phyloP scores from a whole-genome alignment of 2,113 vertebrate genomes.

The Calonectris borealis region DNA sequence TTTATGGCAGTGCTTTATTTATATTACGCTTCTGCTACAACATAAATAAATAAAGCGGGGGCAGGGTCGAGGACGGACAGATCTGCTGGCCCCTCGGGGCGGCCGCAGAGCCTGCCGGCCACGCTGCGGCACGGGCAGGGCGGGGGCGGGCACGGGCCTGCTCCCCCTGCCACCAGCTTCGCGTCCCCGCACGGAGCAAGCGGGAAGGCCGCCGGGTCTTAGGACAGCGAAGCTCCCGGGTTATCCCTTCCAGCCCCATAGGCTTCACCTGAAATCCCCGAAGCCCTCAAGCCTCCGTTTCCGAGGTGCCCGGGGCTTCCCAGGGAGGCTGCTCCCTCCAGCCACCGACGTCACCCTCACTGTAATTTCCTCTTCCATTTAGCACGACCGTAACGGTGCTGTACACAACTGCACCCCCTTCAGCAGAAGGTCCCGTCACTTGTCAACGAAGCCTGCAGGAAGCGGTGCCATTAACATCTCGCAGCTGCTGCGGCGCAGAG shows the following conservation, averaged over 20 bases:
- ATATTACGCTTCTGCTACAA: slow-evolving; percentile 58
- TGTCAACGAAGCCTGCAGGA: background rate
- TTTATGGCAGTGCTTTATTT: slow-evolving; percentile 76
- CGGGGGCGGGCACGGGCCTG: background rate
- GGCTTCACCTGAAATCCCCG: background rate
- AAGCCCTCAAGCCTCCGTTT: background rate
- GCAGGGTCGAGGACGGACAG: background rate
- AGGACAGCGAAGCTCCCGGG: background rate
- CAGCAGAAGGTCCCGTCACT: background rate
- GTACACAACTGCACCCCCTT: background rate
- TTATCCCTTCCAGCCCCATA: background rate
- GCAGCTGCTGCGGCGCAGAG: background rate
- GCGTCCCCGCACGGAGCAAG: accelerated
- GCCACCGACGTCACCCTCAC: accelerated
- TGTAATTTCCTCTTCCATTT: background rate
- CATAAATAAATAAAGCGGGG: slow-evolving; percentile 63
- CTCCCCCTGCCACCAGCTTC: too few relatives aligned
- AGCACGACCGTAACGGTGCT: too few relatives aligned
- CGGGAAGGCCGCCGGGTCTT: accelerated
- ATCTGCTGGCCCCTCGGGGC: background rate
- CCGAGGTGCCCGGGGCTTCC: too few relatives aligned
- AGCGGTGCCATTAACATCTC: accelerated
- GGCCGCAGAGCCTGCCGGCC: background rate
- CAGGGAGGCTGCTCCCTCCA: background rate
- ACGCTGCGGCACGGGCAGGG: background rate